A percentile compares a stretch with the other conserved stretches of the same genome.
Evolutionary conservation across 1,140 invertebrate genomes (phyloP).

Genomic region (Gonatopus flavifemur): DNA sequence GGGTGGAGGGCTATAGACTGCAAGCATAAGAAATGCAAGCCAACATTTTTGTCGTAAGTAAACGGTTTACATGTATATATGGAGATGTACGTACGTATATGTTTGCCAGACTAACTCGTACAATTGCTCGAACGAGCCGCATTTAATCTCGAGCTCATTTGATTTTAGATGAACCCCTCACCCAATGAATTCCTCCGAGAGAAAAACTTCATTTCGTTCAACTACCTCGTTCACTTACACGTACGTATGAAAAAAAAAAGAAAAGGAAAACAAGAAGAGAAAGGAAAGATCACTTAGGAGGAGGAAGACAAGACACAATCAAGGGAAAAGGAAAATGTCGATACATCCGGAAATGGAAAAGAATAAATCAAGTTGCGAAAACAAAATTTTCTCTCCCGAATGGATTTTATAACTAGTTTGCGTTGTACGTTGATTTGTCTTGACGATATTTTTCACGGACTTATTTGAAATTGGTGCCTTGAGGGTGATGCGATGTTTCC

Average conservation of each 20-base stretch:
- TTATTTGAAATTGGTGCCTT: too few species aligned
- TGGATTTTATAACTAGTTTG: too few species aligned
- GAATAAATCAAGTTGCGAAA: too few species aligned
- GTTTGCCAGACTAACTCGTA: too few species aligned
- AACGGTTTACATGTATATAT: too few species aligned
- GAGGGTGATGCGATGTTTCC: too few species aligned
- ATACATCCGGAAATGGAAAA: too few species aligned
- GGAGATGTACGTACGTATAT: not conserved
- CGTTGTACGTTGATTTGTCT: too few species aligned
- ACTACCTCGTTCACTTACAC: slow-evolving; percentile 20
- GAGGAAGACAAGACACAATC: not conserved
- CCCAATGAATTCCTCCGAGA: slow-evolving; percentile 12
- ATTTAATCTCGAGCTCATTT: slow-evolving; percentile 22
- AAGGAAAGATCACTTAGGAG: not conserved
- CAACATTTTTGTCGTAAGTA: not conserved
- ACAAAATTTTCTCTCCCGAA: too few species aligned
- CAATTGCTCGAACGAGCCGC: not conserved
- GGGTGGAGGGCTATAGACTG: too few species aligned
- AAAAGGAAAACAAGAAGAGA: not conserved
- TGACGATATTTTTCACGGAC: too few species aligned
- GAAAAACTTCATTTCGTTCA: slow-evolving; percentile 3
- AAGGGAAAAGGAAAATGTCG: not conserved
- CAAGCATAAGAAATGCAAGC: slow-evolving; percentile 9
- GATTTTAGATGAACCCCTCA: slow-evolving; percentile 18
- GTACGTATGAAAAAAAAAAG: not conserved